Base-by-base conservation (phyloP, 2,888 invertebrate species). In the Scaptomyza cyrtandrae region DNA sequence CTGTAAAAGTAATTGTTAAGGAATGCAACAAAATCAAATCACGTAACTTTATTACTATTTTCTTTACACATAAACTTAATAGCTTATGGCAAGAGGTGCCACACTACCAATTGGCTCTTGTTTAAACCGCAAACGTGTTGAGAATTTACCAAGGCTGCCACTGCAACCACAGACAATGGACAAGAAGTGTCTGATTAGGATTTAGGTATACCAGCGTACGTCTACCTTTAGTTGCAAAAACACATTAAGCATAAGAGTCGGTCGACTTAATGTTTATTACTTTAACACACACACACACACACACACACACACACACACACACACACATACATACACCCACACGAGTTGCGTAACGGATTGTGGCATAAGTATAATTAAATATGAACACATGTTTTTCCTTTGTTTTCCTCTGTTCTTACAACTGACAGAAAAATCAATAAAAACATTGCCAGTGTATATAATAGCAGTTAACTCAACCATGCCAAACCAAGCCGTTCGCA, bases 401-500 rank as follows among this genome's bases (percentile, higher is more conserved):
- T 80, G 75, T 83, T 83, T 83, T 69, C 52, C 78, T 65, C 59
- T 69, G 68, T 75, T 79, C 77, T 72, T 68, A 57, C 77, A 68
- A 73, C 76, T 63, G 73, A 56, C 66, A 68, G 58, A 78, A 83
- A 85, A 86, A 83, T 86, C 82, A 83, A 83, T 83, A 86, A 70
- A 52, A 66, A 71, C 67, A 66, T 56, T 67, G 70, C 46, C 58
- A 69, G 45, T 48, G 55, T 39, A 56, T 37, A 27, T 29, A 24
- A 3, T 5, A 57, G 45, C 46, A 24, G 19, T 35, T 35, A 35
- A 19, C 53, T 14, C 53, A 55, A 29, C n/a, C 16, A 43, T 2
- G 11, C 10, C 33, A 33, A 41, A 4, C 16, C 16, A 41, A 49
- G 44, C 29, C 16, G 48, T 31, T 24, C 58, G 29, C 63, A 50